Evolutionary conservation across 2,888 invertebrate species (phyloP), one percentile per base, ranked within the genome.

Genomic region (Eilema sororculum): DNA sequence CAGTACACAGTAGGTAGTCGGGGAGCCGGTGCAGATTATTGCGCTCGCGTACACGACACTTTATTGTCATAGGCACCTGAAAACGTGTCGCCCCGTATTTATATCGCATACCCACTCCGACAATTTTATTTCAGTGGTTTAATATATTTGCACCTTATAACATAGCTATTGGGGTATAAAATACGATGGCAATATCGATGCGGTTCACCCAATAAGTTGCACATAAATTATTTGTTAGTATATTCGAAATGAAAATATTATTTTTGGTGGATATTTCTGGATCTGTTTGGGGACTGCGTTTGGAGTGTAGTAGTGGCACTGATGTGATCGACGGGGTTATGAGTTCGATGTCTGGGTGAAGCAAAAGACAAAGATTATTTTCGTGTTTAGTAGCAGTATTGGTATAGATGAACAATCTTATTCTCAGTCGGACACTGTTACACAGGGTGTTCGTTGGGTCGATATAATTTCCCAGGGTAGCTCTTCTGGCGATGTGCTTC

Each of bases 1-100:
- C 68, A 37, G 37, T 24, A 58, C 59, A 22, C 30, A 57, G 65
- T 57, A 61, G 56, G 30, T 71, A 73, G 77, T 67, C 71, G 71
- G 75, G 74, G 61, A 73, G 62, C 83, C 77, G 81, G 77, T 84
- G 84, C 72, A 80, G 77, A 78, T 84, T 84, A 84, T 81, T 76
- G 78, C 76, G 75, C 68, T 78, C 73, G 65, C 71, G 73, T 77
- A 74, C 63, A 74, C 72, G 65, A 73, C 74, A 78, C 68, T 82
- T 83, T 82, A 83, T 81, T 79, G 77, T 77, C 77, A 79, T 77
- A 77, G 78, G 74, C 71, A 73, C 72, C 75, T 72, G 72, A 59
- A 66, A 65, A 72, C 65, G 62, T 61, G 56, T 57, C 60, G 56
- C 33, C 24, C 24, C 63, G 30, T 68, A 72, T 68, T 68, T 68